Base-by-base conservation (phyloP, 2,888 invertebrate genomes). In the Drosophila fungiperda region DNA sequence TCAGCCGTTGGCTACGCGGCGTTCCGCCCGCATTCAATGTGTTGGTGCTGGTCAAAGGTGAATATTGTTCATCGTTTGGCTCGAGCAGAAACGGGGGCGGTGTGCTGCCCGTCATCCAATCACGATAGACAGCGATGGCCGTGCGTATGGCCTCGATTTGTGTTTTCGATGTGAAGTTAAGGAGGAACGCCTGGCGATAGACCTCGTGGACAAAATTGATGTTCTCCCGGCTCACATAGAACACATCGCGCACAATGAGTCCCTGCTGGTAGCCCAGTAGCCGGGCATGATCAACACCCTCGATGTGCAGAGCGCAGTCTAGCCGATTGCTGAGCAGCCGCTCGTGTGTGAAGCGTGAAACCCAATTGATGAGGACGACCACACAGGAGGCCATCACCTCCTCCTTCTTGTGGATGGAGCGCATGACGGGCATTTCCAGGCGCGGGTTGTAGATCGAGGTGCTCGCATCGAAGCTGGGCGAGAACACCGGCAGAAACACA, bases 151-250 rank as follows among this genome's bases (percentile, higher is more conserved):
- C 97, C 74, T 96, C 96, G 17, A 98, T 97, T 92, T 98, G 97
- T 3, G 95, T 95, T 76, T 93, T 93, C 15, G 93, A 91, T 20
- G 93, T 92, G 93, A 98, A 98, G 78, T 97, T 97, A 87, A 99
- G 94, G 55, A 98, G 94, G 94, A 99, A 97, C 38, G 98, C 98
- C 94, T 99, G 98, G 35, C 99, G 95, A 92, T 98, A 97, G 67
- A 99, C 95, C 94, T 99, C 99, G 90, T 99, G 97, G 35, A 99
- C 96, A 92, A 99, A 97, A 94, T 99, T 98, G 8, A 99, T 96
- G 93, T 99, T 98, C 82, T 98, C 98, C 55, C 98, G 95, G 48
- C 96, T 97, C 35, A 96, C 95, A 92, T 97, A 98, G 49, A 99
- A 94, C 23, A 98, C 98, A 87, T 97, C 97, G 54, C 97, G 95